Evolutionary conservation across 2,797 vertebrate genomes (phyloP).

Genomic region (Tadarida brasiliensis): DNA sequence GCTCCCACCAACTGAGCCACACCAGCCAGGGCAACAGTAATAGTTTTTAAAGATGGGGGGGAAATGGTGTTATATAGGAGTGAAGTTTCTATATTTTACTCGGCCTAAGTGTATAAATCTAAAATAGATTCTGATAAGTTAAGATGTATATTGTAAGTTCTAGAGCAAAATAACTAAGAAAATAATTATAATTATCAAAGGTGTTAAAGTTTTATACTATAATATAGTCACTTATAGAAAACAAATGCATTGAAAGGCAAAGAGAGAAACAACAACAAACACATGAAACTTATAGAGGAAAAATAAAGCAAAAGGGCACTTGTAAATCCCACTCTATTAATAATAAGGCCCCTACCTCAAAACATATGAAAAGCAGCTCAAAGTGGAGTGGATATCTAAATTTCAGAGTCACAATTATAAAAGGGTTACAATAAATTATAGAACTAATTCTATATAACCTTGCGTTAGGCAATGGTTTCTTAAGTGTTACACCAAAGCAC

Average conservation of each 20-base stretch:
- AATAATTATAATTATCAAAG: background rate
- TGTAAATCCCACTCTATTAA: background rate
- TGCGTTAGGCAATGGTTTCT: background rate
- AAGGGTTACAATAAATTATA: background rate
- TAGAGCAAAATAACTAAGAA: background rate
- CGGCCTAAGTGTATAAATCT: background rate
- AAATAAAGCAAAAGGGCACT: background rate
- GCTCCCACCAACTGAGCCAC: too few species aligned
- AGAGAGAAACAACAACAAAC: background rate
- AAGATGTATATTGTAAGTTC: background rate
- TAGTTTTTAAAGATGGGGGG: background rate
- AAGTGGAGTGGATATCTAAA: background rate
- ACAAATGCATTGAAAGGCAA: background rate
- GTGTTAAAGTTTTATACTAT: background rate
- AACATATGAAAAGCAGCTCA: background rate
- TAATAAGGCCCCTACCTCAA: background rate
- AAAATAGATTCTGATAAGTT: background rate
- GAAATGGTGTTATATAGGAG: background rate
- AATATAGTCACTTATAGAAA: background rate
- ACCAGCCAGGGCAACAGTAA: background rate
- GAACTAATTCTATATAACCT: background rate
- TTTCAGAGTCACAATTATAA: background rate
- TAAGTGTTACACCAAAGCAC: background rate
- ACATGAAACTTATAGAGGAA: background rate
- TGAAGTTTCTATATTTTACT: background rate